Base-by-base conservation (phyloP, 2,888 invertebrate genomes). In the Oxycera nigricornis region DNA sequence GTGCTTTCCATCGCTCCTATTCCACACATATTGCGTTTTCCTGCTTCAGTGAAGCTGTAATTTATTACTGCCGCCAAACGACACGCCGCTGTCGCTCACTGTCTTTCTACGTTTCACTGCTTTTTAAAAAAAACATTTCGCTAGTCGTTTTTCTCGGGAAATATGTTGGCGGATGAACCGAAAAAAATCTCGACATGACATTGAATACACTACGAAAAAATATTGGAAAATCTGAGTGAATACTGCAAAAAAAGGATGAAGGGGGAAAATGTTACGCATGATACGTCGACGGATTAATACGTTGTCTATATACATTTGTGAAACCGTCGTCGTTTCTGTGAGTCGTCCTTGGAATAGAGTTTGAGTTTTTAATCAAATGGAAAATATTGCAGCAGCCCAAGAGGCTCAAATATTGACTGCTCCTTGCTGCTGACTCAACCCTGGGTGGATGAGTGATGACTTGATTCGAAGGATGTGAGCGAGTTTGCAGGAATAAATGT, bases 21-120 rank as follows among this genome's bases (percentile, higher is more conserved):
- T 65, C 41, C 65, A 30, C n/a, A n/a, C 14, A 65, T 65, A 65
- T 65, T 65, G 65, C 65, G 65, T 65, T 65, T 61, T 41, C 41
- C 65, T 65, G 65, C 65, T 20, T 65, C 24, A 41, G 11, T 65
- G 65, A 24, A 35, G 65, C 65, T 41, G 65, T 39, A 65, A 65
- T 65, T 65, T 65, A 65, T 65, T 65, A 30, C 39, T 17, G 30
- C 35, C 26, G 11, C 30, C 41, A 31, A 2, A 31, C 61, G 65
- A 41, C 14, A n/a, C n/a, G 24, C 11, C 55, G 55, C 55, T 55
- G 55, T 22, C 55, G 55, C 24, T 24, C 55, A 7, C 55, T 14
- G 24, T 22, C 55, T n/a, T n/a, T 24, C 20, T 9, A 6, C 22
- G 62, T 20, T 30, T 39, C 65, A 24, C 24, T 20, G 24, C 24